Evolutionary conservation across 2,113 vertebrate species (phyloP), one percentile per base, ranked within the genome.

Genomic region (Ceyx cyanopectus): DNA sequence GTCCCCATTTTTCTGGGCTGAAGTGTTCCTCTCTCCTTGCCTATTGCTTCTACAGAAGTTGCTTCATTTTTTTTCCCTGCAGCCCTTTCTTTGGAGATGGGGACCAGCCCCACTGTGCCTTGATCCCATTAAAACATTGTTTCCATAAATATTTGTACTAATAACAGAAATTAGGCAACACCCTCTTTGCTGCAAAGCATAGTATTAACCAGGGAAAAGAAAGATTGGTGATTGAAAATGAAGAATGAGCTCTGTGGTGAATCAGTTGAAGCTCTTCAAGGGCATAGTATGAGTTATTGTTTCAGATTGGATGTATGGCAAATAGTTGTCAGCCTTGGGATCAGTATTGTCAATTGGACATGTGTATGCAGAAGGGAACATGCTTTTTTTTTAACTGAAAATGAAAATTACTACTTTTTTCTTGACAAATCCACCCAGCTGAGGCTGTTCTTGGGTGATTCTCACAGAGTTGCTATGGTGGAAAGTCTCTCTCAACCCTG

Each of bases 121-220:
- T 89, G 67, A 89, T 92, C 75, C 88, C 81, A 60, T 90, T 91
- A 88, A 92, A 81, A 40, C 37, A 43, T 20, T 3, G 22, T 94
- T 68, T 93, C 75, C 84, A 84, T 94, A 90, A 94, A 96, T 90
- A 88, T 62, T 81, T 91, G 45, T n/a, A 76, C 54, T 89, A 88
- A 90, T 83, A 89, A 67, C 81, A 87, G 51, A 82, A 93, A 84
- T 91, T 53, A 85, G 37, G 17, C 57, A 91, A 91, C 48, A 57
- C 15, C 53, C 68, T 78, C 56, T 95, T 87, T 91, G 90, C 69
- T 82, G 37, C n/a, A 81, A 91, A 77, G 24, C n/a, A n/a, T 40
- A 74, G 41, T 85, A 67, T 89, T 92, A 90, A 65, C 32, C 66
- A 53, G 40, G 27, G 7, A 8, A 16, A 54, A 19, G 63, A 80